Base-by-base conservation (phyloP, 2,113 vertebrate genomes). In the Heptranchias perlo region DNA sequence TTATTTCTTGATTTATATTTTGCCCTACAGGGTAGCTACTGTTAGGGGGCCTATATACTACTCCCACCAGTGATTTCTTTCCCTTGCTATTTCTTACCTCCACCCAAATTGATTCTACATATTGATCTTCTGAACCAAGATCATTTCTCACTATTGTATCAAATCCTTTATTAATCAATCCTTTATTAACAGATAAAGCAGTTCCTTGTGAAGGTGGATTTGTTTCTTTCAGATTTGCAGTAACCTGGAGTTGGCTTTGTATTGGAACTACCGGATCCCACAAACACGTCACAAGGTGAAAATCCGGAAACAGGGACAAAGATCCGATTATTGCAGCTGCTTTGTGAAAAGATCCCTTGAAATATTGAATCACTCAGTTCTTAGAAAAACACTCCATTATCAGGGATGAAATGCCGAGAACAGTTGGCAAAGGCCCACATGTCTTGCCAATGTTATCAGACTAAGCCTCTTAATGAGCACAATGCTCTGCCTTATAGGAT, bases 311-410 rank as follows among this genome's bases (percentile, higher is more conserved):
- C 35, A 21, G 16, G 10, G 35, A 93, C 89, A 93, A 93, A 93
- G 89, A 62, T 93, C 58, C 16, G 21, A 93, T 93, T 93, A 93
- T 93, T 93, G 89, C 89, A 93, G 89, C 89, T 62, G 58, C 58
- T 93, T 21, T 62, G 58, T 62, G 7, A 35, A 93, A 93, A 93
- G 89, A 62, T n/a, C 35, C 58, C 16, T n/a, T 93, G 89, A 93
- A 62, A 93, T 93, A 62, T 61, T 93, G 61, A 62, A 93, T 93
- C 89, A 58, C 89, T 92, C 58, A 62, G 89, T 39, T 93, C 58
- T 93, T 93, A 62, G 89, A 93, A 93, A 91, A 93, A 39, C 89
- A 64, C n/a, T 93, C 89, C 89, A 93, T 93, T 93, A 93, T 62
- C 87, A 64, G 58, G 89, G 18, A 35, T 93, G n/a, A 44, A 93